Base-by-base conservation (phyloP, 1,140 invertebrate species). In the Glossosoma conforme region DNA sequence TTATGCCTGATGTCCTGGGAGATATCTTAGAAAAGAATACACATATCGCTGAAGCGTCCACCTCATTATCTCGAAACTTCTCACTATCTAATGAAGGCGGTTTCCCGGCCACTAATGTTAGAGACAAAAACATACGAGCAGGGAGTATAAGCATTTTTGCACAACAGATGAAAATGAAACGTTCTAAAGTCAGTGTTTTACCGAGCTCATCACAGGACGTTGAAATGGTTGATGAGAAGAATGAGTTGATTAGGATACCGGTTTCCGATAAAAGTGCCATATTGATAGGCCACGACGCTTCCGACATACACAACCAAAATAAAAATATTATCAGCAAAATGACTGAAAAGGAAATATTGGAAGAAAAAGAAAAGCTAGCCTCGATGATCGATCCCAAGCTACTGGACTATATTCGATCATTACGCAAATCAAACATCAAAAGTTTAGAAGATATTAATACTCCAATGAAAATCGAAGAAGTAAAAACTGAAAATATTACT, bases 301-400 rank as follows among this genome's bases (percentile, higher is more conserved):
- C 76, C 38, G 70, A 76, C 52, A 88, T 93, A 59, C 87, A 93
- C 59, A 62, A 76, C 53, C 82, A 88, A 68, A 94, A 93, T 70
- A 15, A 86, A 1, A 65, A 80, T 60, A 69, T 78, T 47, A 60
- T 94, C 1, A 71, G 70, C 22, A 62, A 75, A 61, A 89, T 94
- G 86, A 78, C 77, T 2, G 64, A 81, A 51, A 75, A 83, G 48
- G 85, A 95, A 62, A 92, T 94, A 55, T 59, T 87, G 14, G 70
- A 77, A 41, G 89, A 91, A 68, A 79, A 83, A 61, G 64, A 82
- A 52, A 82, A 85, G 62, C 58, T 84, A 22, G 60, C 92, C 2
- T 65, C 77, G 15, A 77, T 67, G 10, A 62, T 93, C 42, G 83
- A 85, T 70, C 79, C 85, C 14, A 76, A 77, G 56, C 63, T 86